Evolutionary conservation across 1,140 invertebrate species (phyloP).

Genomic region (Metopolophium dirhodum): DNA sequence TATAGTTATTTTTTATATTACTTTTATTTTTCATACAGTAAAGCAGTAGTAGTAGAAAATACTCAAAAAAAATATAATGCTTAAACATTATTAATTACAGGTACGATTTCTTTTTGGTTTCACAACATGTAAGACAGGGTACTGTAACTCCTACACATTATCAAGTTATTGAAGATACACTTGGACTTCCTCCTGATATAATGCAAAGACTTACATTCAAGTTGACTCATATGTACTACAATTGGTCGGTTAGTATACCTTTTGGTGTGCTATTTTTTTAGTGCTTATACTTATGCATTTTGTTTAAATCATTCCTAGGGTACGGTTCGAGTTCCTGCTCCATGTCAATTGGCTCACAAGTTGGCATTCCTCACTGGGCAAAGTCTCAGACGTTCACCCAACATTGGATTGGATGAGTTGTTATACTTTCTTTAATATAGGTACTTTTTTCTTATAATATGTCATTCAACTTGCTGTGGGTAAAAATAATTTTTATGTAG

Average conservation of each 20-base stretch:
- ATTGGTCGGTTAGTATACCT: slow-evolving; percentile 68
- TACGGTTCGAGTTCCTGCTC: slow-evolving; percentile 82
- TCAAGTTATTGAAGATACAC: slow-evolving; percentile 75
- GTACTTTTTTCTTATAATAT: no score
- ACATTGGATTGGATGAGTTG: background rate
- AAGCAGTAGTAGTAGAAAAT: no score
- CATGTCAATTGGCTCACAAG: slow-evolving; percentile 87
- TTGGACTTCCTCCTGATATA: slow-evolving; percentile 70
- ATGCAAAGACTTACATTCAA: slow-evolving; percentile 81
- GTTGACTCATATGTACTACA: slow-evolving; percentile 83
- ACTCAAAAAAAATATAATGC: no score
- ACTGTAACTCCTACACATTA: slow-evolving; percentile 84
- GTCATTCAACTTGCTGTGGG: no score
- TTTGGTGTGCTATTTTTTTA: background rate
- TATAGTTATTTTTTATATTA: no score
- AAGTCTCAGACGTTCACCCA: slow-evolving; percentile 68
- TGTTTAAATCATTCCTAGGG: slow-evolving; percentile 64
- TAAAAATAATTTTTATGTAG: no score
- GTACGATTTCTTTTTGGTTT: slow-evolving; percentile 84
- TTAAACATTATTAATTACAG: slow-evolving; percentile 62
- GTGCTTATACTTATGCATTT: background rate
- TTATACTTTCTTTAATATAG: background rate
- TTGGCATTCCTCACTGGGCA: slow-evolving; percentile 80
- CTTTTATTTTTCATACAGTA: no score
- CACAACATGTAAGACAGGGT: slow-evolving; percentile 77